Conservation (phyloP, 2,888 invertebrate genomes). For the Phaedon cochleariae region DNA sequence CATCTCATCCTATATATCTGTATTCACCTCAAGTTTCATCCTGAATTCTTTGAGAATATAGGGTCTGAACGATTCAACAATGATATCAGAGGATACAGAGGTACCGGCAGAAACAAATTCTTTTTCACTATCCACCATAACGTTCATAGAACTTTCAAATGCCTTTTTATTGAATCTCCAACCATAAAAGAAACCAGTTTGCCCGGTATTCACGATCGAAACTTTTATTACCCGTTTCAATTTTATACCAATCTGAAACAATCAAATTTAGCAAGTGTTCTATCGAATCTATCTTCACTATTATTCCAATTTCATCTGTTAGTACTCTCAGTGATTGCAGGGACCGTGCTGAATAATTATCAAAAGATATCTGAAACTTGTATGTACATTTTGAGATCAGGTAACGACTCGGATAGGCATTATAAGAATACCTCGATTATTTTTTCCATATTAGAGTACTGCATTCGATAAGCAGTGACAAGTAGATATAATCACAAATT, state of each 20-base stretch:
- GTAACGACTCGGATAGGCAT: too few species aligned
- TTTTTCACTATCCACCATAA: slow-evolving; percentile 34
- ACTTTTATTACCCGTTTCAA: slow-evolving; percentile 28
- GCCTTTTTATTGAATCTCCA: slow-evolving; percentile 36
- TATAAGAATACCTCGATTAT: too few species aligned
- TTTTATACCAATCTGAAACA: slow-evolving; percentile 31
- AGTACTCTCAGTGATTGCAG: too few species aligned
- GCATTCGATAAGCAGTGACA: too few species aligned
- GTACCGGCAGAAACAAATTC: slow-evolving; percentile 36
- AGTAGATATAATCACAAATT: too few species aligned
- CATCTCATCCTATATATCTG: background rate
- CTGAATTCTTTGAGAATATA: slow-evolving; percentile 36
- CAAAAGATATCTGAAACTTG: too few species aligned
- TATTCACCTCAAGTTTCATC: slow-evolving; percentile 39
- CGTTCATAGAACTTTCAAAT: slow-evolving; percentile 31
- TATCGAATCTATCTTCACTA: background rate
- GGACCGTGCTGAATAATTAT: too few species aligned
- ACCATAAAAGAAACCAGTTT: slow-evolving; percentile 42
- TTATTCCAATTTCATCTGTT: too few species aligned
- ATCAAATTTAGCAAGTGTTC: background rate
- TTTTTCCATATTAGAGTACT: too few species aligned
- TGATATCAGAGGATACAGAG: slow-evolving; percentile 14
- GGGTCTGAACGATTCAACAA: slow-evolving; percentile 30
- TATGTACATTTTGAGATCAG: too few species aligned
- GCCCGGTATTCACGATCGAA: slow-evolving; percentile 37